A percentile compares a stretch with the other conserved stretches of the same genome.
Conservation (phyloP, 2,797 vertebrate species). For the Galago senegalensis region DNA sequence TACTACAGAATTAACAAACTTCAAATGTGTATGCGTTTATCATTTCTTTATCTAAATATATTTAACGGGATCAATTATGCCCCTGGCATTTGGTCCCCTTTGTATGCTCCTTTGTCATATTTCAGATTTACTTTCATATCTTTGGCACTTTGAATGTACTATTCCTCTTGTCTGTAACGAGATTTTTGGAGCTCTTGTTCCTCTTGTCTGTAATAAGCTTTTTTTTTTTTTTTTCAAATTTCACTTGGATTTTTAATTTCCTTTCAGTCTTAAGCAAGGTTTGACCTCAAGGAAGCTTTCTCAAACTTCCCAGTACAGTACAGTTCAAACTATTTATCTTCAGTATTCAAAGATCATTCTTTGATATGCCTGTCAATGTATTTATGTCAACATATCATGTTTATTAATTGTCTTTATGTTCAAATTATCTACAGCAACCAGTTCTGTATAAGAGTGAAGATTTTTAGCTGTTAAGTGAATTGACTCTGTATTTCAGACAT, state of each 20-base stretch:
- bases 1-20: conserved; percentile 60
- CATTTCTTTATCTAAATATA: conserved; percentile 57
- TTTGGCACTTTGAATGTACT: neutral
- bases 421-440: neutral
- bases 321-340: neutral
- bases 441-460: neutral
- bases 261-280: conserved; percentile 43
- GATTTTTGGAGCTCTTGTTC: conserved; percentile 57
- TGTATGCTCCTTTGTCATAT: neutral
- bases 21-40: conserved; percentile 41
- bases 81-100: conserved; percentile 52
- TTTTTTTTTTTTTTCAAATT: neutral
- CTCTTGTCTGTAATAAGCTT: conserved; percentile 61
- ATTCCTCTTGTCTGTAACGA: conserved; percentile 54
- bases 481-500: neutral
- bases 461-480: neutral
- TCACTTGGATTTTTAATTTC: conserved; percentile 56
- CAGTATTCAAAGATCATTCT: neutral
- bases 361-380: neutral
- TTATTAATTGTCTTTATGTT: neutral
- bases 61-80: conserved; percentile 48
- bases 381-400: neutral
- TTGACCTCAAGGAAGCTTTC: conserved; percentile 21
- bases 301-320: neutral
- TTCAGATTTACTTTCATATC: conserved; percentile 59